phyloP scores from a whole-genome alignment of 2,888 invertebrate genomes.

The Heliconius aoede region DNA sequence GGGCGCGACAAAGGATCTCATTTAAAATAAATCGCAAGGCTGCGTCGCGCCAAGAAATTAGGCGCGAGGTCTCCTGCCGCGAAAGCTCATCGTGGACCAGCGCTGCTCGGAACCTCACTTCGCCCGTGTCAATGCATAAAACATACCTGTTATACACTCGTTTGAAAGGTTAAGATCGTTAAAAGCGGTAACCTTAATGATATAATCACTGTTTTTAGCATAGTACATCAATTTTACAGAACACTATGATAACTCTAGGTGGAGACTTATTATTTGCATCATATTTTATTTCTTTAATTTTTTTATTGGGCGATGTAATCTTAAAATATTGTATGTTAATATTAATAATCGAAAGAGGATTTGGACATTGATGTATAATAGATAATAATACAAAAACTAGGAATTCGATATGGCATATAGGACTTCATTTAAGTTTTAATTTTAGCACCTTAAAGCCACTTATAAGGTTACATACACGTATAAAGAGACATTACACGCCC shows the following conservation, averaged over 20 bases:
- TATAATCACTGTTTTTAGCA: conserved; percentile 45
- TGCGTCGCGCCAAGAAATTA: conserved; percentile 81
- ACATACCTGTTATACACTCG: conserved; percentile 78
- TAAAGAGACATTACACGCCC: conserved; percentile 38
- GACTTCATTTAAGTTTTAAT: background rate
- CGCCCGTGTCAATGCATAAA: conserved; percentile 66
- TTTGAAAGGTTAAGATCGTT: conserved; percentile 81
- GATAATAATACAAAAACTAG: background rate
- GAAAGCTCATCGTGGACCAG: conserved; percentile 82
- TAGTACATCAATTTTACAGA: conserved; percentile 24
- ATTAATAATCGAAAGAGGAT: background rate
- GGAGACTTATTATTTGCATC: conserved; percentile 8
- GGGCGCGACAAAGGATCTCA: conserved; percentile 77
- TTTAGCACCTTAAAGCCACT: conserved; percentile 38
- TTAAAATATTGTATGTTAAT: background rate
- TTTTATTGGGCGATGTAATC: background rate
- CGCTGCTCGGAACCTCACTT: conserved; percentile 57
- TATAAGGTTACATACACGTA: conserved; percentile 47
- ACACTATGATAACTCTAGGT: conserved; percentile 9
- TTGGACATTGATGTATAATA: background rate
- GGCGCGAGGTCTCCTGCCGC: conserved; percentile 79
- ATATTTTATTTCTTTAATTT: conserved; percentile 2
- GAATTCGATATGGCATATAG: background rate
- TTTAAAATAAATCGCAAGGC: conserved; percentile 82
- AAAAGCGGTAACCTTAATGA: conserved; percentile 78